Percentiles rank a stretch among this genome's conserved stretches.
Conservation (phyloP, 2,113 vertebrate genomes). For the Morphnarchus princeps region DNA sequence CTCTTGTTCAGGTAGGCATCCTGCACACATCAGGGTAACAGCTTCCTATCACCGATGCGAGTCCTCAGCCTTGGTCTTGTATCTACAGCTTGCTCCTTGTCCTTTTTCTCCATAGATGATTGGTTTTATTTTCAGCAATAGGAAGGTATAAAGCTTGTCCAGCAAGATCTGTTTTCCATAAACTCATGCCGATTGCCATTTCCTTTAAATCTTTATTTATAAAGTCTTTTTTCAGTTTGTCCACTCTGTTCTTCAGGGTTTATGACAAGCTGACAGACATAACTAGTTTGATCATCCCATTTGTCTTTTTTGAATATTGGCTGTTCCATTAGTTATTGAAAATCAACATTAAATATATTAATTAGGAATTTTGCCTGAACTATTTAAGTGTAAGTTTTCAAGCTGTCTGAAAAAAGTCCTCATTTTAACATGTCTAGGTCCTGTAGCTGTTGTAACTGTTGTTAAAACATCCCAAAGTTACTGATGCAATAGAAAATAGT, state of each 20-base stretch:
- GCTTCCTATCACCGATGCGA: fast-evolving
- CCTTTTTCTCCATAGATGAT: neutral
- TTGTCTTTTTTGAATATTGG: neutral
- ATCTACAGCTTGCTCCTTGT: neutral
- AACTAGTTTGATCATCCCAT: neutral
- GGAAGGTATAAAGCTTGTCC: neutral
- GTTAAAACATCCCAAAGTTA: neutral
- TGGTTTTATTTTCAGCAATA: neutral
- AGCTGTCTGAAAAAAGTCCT: neutral
- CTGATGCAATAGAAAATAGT: neutral
- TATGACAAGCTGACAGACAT: neutral
- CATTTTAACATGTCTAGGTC: neutral
- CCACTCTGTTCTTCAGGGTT: neutral
- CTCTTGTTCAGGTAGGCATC: neutral
- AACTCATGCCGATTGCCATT: neutral
- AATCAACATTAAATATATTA: neutral
- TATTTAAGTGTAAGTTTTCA: neutral
- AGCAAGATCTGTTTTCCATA: neutral
- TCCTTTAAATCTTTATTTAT: neutral
- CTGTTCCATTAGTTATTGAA: neutral
- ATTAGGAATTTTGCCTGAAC: neutral
- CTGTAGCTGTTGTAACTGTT: neutral
- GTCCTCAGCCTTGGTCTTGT: neutral
- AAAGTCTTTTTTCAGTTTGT: neutral
- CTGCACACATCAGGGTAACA: neutral